phyloP scores from a whole-genome alignment of 2,113 vertebrate genomes.

The Carassius gibelio region DNA sequence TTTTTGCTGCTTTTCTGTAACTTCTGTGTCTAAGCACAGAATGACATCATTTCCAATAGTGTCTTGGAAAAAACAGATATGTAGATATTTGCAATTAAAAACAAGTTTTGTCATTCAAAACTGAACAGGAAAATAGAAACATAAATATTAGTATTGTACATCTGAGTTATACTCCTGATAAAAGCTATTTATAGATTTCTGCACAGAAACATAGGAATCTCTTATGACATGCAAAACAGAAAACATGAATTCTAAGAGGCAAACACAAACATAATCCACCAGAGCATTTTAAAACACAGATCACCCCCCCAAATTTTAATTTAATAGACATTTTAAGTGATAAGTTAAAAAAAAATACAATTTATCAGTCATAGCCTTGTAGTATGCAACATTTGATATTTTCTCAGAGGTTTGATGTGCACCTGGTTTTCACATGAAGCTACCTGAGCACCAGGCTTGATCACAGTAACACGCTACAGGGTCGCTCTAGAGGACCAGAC shows the following conservation, averaged over 20 bases:
- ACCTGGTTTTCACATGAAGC: constrained; percentile 32
- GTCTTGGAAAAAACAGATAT: constrained; percentile 38
- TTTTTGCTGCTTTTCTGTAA: constrained; percentile 30
- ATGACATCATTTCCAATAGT: constrained; percentile 51
- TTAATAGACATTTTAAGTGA: background rate
- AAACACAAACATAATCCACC: constrained; percentile 40
- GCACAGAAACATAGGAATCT: constrained; percentile 18
- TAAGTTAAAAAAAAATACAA: background rate
- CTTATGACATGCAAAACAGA: constrained; percentile 50
- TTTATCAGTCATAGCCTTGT: constrained; percentile 33
- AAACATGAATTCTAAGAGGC: constrained; percentile 27
- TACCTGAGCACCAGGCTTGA: constrained; percentile 22
- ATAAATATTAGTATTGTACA: background rate
- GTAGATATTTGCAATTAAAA: constrained; percentile 7
- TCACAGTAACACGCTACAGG: constrained; percentile 45
- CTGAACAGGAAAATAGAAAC: background rate
- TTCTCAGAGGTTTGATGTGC: constrained; percentile 23
- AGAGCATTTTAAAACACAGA: constrained; percentile 18
- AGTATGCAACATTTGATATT: constrained; percentile 19
- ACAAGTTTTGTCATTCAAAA: background rate
- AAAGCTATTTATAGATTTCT: constrained; percentile 40
- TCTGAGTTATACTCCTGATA: constrained; percentile 21
- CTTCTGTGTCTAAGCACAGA: constrained; percentile 41
- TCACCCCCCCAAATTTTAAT: background rate
- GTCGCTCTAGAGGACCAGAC: constrained; percentile 3